These are phyloP conservation scores for Capitulum mitella DNA, from an alignment of 2,888 invertebrate species.

Conservation along the genomic window DNA sequence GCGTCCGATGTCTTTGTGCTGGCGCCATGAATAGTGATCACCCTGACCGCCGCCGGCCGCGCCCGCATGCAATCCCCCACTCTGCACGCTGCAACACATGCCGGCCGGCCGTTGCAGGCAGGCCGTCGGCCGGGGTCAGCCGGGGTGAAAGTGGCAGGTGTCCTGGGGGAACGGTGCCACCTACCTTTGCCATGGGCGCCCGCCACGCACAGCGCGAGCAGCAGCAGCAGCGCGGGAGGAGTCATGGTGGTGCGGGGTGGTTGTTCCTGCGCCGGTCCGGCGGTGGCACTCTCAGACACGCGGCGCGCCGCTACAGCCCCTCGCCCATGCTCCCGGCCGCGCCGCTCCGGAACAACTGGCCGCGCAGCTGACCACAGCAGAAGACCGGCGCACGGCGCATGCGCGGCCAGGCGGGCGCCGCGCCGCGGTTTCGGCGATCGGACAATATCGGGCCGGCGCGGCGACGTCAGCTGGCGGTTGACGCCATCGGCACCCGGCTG, in stretches of 20 bases:
- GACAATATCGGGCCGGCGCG: neutral
- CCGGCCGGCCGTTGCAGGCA: neutral
- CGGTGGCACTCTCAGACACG: neutral
- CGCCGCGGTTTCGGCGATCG: neutral
- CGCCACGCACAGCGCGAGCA: neutral
- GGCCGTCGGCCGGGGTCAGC: neutral
- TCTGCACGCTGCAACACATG: neutral
- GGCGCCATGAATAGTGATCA: neutral
- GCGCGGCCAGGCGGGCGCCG: neutral
- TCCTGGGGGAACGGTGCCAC: neutral
- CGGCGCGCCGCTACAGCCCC: neutral
- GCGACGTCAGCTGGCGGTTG: neutral
- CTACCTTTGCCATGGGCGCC: neutral
- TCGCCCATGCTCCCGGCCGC: neutral
- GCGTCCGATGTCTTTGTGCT: neutral
- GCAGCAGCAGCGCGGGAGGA: neutral
- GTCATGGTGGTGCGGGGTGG: neutral
- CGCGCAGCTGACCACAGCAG: constrained; percentile 7
- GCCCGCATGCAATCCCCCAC: neutral
- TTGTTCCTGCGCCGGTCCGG: neutral
- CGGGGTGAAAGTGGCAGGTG: constrained; percentile 2
- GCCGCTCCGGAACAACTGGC: neutral
- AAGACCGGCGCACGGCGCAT: neutral
- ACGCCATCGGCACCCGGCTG: neutral
- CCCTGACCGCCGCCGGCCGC: neutral